Base-by-base conservation (phyloP, 1,140 invertebrate species). In the Anastrepha ludens region DNA sequence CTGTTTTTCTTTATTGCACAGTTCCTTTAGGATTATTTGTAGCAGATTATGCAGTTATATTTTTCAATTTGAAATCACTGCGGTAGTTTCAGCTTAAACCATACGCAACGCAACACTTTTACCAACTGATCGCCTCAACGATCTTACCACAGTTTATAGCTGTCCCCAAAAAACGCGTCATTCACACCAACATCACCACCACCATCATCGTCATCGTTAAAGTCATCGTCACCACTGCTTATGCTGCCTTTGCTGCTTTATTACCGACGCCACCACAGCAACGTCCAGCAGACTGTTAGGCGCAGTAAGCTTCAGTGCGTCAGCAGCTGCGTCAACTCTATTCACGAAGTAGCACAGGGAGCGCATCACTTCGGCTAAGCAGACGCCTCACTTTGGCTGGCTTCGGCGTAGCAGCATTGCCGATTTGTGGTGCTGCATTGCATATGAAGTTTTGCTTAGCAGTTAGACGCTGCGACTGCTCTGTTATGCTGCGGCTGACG, bases 51-150 rank as follows among this genome's bases (percentile, higher is more conserved):
- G 7, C 44, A 81, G n/a, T 55, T 50, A 81, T 29, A 20, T 81
- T 50, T 44, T 74, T 74, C 39, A 13, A 74, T 74, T 74, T 74
- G 13, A 55, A 81, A 81, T 55, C 47, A 81, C 74, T 55, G 74
- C 74, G 47, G 7, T 29, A 81, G 74, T 81, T 87, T 67, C 9
- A 64, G 29, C 44, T 67, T 44, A 87, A 90, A 91, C 91, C 91
- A 90, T 90, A 92, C 91, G 91, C 87, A 91, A 92, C 91, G 91
- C 90, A 90, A 91, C 89, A 91, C 91, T 92, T 92, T 92, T 91
- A 92, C 91, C 90, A 92, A 92, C 91, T 92, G 91, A 92, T 91
- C 91, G 91, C 89, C 89, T 86, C 89, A 90, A 90, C 91, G 90
- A 92, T 91, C 91, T 91, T 90, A 91, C 91, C 91, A 90, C 90